Evolutionary conservation across 1,140 invertebrate species (phyloP).

Genomic region (Solenopsis fugax): DNA sequence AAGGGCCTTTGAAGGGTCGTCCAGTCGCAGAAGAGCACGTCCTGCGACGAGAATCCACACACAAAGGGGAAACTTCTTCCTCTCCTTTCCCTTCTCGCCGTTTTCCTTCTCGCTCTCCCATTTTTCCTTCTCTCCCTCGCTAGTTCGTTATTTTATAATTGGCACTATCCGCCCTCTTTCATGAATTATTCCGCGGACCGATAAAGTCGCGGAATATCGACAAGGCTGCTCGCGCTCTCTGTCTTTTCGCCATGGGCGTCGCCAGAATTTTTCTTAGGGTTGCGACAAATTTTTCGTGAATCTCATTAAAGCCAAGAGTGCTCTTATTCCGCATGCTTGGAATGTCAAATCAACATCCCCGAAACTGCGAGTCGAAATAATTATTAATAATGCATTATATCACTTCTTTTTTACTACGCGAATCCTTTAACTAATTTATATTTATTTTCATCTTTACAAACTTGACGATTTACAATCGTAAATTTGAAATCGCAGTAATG

Average conservation of each 20-base stretch:
- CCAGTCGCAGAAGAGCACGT: slow-evolving; percentile 57
- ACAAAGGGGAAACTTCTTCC: slow-evolving; percentile 76
- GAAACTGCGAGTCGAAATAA: not conserved
- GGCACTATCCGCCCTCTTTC: slow-evolving; percentile 81
- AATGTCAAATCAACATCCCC: not conserved
- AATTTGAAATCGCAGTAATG: not conserved
- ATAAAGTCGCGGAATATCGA: slow-evolving; percentile 80
- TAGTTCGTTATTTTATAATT: slow-evolving; percentile 83
- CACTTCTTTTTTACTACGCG: not conserved
- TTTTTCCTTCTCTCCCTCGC: slow-evolving; percentile 56
- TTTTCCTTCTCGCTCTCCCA: slow-evolving; percentile 59
- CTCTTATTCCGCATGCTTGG: not conserved
- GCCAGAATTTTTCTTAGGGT: slow-evolving; percentile 28
- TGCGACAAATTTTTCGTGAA: not conserved
- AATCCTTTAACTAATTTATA: not conserved
- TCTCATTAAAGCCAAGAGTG: not conserved
- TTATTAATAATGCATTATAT: not conserved
- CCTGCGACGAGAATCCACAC: slow-evolving; percentile 63
- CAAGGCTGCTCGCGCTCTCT: slow-evolving; percentile 53
- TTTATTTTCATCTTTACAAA: not conserved
- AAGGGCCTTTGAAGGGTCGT: slow-evolving; percentile 58
- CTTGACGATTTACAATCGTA: not conserved
- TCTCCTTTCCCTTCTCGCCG: slow-evolving; percentile 47
- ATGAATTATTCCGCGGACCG: slow-evolving; percentile 81
- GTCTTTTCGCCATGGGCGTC: slow-evolving; percentile 30